These are phyloP conservation scores for Ischnus inquisitorius DNA, from an alignment of 2,888 invertebrate species.

Conservation along the genomic window DNA sequence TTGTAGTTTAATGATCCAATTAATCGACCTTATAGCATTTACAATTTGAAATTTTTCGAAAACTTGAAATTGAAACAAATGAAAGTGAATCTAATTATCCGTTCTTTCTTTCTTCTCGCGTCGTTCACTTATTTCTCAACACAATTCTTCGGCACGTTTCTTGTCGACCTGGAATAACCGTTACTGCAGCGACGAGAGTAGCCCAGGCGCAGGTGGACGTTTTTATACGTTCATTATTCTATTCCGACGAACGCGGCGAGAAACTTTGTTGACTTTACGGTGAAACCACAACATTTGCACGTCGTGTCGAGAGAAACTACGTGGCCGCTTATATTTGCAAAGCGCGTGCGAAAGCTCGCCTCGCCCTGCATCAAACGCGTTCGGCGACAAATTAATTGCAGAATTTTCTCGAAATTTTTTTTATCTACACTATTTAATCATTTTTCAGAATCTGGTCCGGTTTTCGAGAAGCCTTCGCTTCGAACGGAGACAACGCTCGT, in stretches of 20 bases:
- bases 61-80: too few species aligned
- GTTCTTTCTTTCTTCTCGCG: neutral
- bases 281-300: constrained; percentile 37
- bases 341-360: neutral
- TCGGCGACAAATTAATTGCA: neutral
- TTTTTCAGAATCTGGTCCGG: constrained; percentile 74
- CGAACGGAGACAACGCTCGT: constrained; percentile 69
- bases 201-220: neutral
- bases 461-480: constrained; percentile 74
- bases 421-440: neutral
- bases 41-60: too few species aligned
- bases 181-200: neutral
- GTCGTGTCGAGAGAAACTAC: neutral
- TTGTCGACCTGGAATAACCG: neutral
- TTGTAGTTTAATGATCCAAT: too few species aligned
- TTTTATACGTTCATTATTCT: constrained; percentile 24
- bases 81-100: neutral
- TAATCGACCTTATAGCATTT: too few species aligned
- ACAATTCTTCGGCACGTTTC: neutral
- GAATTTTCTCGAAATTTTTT: neutral
- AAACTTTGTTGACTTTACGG: constrained; percentile 30
- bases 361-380: neutral
- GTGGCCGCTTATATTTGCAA: neutral
- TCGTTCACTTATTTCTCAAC: neutral
- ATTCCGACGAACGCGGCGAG: constrained; percentile 8